phyloP scores from a whole-genome alignment of 2,888 invertebrate species.

The Agapostemon virescens region DNA sequence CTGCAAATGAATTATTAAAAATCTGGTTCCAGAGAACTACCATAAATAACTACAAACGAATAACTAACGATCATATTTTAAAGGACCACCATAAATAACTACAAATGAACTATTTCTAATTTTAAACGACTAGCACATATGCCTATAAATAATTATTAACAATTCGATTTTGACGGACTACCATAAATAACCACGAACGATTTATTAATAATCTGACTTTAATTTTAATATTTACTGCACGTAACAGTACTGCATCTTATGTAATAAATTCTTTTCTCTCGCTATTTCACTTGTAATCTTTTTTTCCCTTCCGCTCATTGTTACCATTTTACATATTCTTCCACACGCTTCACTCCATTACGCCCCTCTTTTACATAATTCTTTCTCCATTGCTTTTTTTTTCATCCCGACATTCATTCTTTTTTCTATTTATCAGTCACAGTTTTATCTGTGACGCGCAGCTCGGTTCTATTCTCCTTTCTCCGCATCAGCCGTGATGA shows the following conservation, averaged over 20 bases:
- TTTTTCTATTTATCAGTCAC: not conserved
- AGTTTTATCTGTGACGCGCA: not conserved
- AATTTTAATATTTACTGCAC: not conserved
- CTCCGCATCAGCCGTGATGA: not conserved
- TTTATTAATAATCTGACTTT: not conserved
- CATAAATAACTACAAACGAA: too few relatives aligned
- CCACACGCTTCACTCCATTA: not conserved
- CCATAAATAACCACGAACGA: too few relatives aligned
- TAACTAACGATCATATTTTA: too few relatives aligned
- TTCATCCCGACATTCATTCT: not conserved
- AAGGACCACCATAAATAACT: too few relatives aligned
- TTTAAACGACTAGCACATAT: too few relatives aligned
- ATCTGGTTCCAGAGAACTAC: too few relatives aligned
- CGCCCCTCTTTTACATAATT: not conserved
- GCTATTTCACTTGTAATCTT: not conserved
- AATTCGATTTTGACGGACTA: too few relatives aligned
- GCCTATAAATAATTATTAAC: too few relatives aligned
- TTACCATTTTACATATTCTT: conserved; percentile 6
- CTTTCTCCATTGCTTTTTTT: not conserved
- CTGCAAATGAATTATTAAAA: too few relatives aligned
- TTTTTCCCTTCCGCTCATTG: not conserved
- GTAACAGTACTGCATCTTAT: not conserved
- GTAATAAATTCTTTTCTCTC: not conserved
- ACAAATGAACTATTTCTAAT: too few relatives aligned
- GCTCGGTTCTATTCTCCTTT: conserved; percentile 9